Conservation (phyloP, 2,113 vertebrate genomes). For the Acanthochromis polyacanthus region DNA sequence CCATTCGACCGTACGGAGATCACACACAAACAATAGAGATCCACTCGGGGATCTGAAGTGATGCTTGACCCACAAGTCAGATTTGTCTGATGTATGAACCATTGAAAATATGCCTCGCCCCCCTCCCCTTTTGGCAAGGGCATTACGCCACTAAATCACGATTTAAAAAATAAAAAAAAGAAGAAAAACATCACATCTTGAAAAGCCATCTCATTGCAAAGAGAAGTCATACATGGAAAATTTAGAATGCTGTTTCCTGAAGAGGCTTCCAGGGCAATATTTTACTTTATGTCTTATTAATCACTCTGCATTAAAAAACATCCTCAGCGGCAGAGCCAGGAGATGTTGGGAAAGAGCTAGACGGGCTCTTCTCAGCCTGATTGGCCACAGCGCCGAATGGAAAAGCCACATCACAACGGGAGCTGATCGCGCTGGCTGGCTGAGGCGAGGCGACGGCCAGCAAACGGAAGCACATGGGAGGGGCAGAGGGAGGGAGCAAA, state of each 20-base stretch:
- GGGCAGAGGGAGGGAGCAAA: slow-evolving; percentile 9
- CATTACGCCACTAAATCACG: slow-evolving; percentile 57
- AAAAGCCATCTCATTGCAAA: slow-evolving; percentile 72
- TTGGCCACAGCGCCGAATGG: slow-evolving; percentile 53
- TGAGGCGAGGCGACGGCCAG: slow-evolving; percentile 31
- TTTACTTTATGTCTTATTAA: slow-evolving; percentile 72
- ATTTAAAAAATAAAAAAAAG: background rate
- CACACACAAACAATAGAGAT: slow-evolving; percentile 7
- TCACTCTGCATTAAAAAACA: slow-evolving; percentile 66
- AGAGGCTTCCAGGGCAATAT: slow-evolving; percentile 65
- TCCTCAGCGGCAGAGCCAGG: slow-evolving; percentile 45
- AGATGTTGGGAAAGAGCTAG: slow-evolving; percentile 54
- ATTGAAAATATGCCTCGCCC: slow-evolving; percentile 18
- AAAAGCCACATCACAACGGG: slow-evolving; percentile 71
- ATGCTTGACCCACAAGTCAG: slow-evolving; percentile 15
- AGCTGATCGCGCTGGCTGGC: slow-evolving; percentile 40
- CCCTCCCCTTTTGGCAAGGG: slow-evolving; percentile 40
- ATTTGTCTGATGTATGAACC: slow-evolving; percentile 9
- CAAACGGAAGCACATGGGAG: slow-evolving; percentile 38
- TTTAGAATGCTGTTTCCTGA: slow-evolving; percentile 57
- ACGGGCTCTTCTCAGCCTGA: slow-evolving; percentile 46
- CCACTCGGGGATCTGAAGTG: slow-evolving; percentile 15
- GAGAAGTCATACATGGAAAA: slow-evolving; percentile 76
- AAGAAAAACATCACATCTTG: slow-evolving; percentile 71
- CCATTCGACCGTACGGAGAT: slow-evolving; percentile 13